Conservation (phyloP, 2,113 vertebrate genomes). For the Varanus salvator region DNA sequence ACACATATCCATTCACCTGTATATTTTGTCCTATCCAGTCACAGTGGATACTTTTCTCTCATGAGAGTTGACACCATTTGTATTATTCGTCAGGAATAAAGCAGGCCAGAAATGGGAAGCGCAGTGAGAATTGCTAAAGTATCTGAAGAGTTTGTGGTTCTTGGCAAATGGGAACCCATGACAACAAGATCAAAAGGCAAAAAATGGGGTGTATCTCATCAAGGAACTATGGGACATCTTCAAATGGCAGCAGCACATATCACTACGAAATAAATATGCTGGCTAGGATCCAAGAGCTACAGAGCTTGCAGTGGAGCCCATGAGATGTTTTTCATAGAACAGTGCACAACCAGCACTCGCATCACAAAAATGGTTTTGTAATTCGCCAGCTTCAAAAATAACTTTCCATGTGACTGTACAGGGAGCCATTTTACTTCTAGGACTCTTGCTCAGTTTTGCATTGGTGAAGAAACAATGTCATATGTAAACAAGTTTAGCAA, state of each 20-base stretch:
- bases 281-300: background rate
- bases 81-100: background rate
- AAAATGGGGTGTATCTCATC: background rate
- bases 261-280: background rate
- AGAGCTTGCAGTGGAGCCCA: background rate
- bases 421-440: background rate
- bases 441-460: background rate
- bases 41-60: no score
- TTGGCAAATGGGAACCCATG: background rate
- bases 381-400: slow-evolving; percentile 7
- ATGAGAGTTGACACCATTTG: background rate
- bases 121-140: background rate
- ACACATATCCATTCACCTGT: background rate
- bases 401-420: background rate
- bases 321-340: background rate
- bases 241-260: background rate
- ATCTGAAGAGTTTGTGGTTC: background rate
- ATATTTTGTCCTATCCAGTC: background rate
- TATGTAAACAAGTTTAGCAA: background rate
- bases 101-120: background rate
- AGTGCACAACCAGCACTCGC: background rate
- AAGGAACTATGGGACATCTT: no score
- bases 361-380: background rate
- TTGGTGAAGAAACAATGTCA: background rate
- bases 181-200: background rate